phyloP scores from a whole-genome alignment of 2,888 invertebrate species.

The Tuta absoluta region DNA sequence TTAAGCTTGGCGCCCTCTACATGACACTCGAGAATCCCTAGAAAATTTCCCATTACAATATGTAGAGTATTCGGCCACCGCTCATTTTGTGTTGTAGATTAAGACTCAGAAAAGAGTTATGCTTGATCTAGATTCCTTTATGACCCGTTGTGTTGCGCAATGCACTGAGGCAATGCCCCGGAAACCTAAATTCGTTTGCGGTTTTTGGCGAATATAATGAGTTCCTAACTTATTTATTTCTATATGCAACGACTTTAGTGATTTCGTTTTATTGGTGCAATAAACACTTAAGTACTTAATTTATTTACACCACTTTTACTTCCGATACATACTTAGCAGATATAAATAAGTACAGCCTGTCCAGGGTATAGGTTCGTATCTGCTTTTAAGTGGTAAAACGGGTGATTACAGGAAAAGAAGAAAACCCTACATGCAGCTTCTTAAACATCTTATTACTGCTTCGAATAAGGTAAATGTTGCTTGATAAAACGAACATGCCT shows the following conservation, averaged over 20 bases:
- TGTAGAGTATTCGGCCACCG: neutral
- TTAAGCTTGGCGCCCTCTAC: too few relatives aligned
- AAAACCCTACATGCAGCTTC: too few relatives aligned
- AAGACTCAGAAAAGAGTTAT: neutral
- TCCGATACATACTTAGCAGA: neutral
- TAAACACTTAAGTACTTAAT: neutral
- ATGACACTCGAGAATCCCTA: too few relatives aligned
- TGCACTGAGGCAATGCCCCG: conserved; percentile 7
- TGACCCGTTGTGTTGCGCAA: neutral
- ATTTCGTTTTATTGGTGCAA: neutral
- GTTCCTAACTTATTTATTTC: neutral
- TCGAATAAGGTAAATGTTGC: too few relatives aligned
- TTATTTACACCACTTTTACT: neutral
- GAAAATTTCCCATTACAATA: too few relatives aligned
- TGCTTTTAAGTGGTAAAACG: too few relatives aligned
- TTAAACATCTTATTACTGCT: too few relatives aligned
- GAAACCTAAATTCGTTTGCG: conserved; percentile 4
- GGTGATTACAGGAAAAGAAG: too few relatives aligned
- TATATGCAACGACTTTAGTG: neutral
- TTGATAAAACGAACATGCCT: neutral
- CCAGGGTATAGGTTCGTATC: too few relatives aligned
- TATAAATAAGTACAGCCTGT: too few relatives aligned
- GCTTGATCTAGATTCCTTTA: neutral
- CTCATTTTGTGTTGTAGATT: neutral
- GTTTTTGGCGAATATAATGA: neutral